Evolutionary conservation across 2,797 vertebrate species (phyloP).

Genomic region (Ptychadena robeensis): DNA sequence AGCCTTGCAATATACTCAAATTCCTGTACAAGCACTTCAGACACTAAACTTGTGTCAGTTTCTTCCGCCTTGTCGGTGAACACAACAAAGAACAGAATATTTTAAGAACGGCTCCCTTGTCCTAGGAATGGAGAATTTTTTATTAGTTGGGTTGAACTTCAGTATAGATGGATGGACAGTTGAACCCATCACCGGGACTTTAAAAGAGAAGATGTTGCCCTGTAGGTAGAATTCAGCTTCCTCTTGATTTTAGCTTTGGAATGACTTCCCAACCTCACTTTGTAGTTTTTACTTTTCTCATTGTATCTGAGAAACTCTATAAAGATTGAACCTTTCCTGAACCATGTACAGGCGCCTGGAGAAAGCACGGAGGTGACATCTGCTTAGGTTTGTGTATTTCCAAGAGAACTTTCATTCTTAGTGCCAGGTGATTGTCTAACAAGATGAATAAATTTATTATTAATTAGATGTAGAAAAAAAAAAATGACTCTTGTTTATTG

Average conservation of each 20-base stretch:
- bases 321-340: neutral
- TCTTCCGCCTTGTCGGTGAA: neutral
- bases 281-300: neutral
- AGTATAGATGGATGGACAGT: neutral
- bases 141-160: neutral
- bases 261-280: neutral
- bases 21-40: neutral
- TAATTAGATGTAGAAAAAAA: neutral
- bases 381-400: neutral
- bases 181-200: neutral
- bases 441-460: neutral
- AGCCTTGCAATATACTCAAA: neutral
- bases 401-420: neutral
- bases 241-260: neutral
- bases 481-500: neutral
- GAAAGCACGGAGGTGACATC: neutral
- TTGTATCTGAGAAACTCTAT: too few relatives aligned
- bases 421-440: neutral
- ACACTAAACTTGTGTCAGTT: neutral
- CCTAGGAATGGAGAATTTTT: neutral
- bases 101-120: neutral
- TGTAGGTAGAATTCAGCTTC: neutral
- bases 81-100: neutral
- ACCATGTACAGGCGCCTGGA: too few relatives aligned
- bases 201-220: neutral